These are phyloP conservation scores for Drosophila ananassae DNA, from an alignment of 1,140 invertebrate species.

Conservation along the genomic window DNA sequence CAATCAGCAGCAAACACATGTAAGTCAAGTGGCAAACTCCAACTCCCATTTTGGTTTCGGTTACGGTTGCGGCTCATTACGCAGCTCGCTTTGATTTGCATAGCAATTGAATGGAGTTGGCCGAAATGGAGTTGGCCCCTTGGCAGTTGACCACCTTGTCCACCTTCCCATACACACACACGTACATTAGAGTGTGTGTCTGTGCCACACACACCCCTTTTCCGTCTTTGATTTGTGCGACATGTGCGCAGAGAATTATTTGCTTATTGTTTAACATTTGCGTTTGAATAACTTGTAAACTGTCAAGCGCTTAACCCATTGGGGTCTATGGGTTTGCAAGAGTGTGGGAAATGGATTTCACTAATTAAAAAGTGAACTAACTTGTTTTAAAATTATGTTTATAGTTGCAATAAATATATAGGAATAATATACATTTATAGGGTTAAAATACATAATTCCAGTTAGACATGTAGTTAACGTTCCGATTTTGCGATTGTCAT, in stretches of 20 bases:
- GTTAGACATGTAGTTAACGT: slow-evolving; percentile 25
- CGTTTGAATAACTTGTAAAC: slow-evolving; percentile 57
- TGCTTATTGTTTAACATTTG: slow-evolving; percentile 75
- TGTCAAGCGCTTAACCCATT: slow-evolving; percentile 59
- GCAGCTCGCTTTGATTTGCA: slow-evolving; percentile 72
- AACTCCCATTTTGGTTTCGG: slow-evolving; percentile 33
- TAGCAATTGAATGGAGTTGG: slow-evolving; percentile 63
- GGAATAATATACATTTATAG: not conserved
- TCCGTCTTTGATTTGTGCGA: slow-evolving; percentile 56
- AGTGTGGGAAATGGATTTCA: not conserved
- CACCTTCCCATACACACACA: not conserved
- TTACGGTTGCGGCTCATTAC: slow-evolving; percentile 68
- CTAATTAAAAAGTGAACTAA: not conserved
- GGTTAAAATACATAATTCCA: slow-evolving; percentile 20
- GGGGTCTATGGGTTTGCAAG: slow-evolving; percentile 3
- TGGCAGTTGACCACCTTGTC: slow-evolving; percentile 23
- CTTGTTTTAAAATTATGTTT: no score
- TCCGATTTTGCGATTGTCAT: slow-evolving; percentile 26
- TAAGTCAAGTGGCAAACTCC: slow-evolving; percentile 56
- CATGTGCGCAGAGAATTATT: slow-evolving; percentile 73
- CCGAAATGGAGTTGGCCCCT: slow-evolving; percentile 41
- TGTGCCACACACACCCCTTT: not conserved
- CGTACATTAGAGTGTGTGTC: not conserved
- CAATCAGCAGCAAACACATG: slow-evolving; percentile 60
- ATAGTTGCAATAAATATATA: not conserved